Conservation (phyloP, 2,888 invertebrate species). For the Osmoderma eremita region DNA sequence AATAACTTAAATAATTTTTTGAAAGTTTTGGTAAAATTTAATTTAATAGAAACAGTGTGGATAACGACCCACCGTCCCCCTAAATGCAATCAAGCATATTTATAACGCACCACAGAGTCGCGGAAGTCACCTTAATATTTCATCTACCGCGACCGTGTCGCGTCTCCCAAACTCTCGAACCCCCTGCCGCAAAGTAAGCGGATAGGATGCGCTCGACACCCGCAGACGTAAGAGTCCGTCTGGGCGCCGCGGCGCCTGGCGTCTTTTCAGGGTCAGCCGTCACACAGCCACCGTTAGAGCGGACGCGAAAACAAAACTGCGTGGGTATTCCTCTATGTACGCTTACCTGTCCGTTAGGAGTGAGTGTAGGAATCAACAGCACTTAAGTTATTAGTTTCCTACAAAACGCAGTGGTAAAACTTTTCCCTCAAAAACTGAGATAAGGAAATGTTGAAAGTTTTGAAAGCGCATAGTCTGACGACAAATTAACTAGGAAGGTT, state of each 20-base stretch:
- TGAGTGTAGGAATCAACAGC: not conserved
- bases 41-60: no score
- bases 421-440: not conserved
- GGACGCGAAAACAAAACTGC: conserved; percentile 8
- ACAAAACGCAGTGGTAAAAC: not conserved
- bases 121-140: not conserved
- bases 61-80: no score
- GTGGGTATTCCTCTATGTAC: not conserved
- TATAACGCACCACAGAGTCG: no score
- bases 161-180: conserved; percentile 4
- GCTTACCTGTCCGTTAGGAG: conserved; percentile 4
- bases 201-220: conserved; percentile 39
- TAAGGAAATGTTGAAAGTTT: no score
- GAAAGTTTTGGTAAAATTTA: no score
- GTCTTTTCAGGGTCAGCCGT: conserved; percentile 46
- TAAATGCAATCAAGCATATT: no score
- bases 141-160: conserved; percentile 5
- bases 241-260: conserved; percentile 54
- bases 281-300: not conserved
- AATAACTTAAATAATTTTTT: no score
- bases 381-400: not conserved
- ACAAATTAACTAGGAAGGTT: not conserved
- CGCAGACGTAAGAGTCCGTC: conserved; percentile 50
- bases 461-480: not conserved
- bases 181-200: conserved; percentile 5